phyloP scores from a whole-genome alignment of 2,888 invertebrate species.

The Oscheius onirici region DNA sequence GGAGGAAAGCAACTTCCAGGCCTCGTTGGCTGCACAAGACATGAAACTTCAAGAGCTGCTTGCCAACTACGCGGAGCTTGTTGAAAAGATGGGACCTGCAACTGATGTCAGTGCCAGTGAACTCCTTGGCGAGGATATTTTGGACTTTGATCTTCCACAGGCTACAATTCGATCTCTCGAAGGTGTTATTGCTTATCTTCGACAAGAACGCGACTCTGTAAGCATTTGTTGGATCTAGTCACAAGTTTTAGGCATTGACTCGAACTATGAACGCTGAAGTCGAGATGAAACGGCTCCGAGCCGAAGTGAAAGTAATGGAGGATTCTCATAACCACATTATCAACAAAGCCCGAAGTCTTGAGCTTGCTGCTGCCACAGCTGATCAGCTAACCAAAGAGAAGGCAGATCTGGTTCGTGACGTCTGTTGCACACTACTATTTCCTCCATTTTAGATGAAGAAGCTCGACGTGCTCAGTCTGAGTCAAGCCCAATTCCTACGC shows the following conservation, averaged over 20 bases:
- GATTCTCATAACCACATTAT: slow-evolving; percentile 36
- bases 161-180: slow-evolving; percentile 34
- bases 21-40: slow-evolving; percentile 37
- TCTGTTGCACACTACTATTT: neutral
- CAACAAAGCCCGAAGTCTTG: slow-evolving; percentile 37
- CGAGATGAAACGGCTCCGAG: slow-evolving; percentile 44
- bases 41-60: slow-evolving; percentile 34
- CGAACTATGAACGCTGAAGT: slow-evolving; percentile 54
- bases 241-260: slow-evolving; percentile 33
- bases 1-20: slow-evolving; percentile 15
- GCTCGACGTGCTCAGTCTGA: slow-evolving; percentile 34
- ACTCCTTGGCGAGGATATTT: neutral
- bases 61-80: slow-evolving; percentile 38
- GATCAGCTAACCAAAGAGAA: slow-evolving; percentile 37
- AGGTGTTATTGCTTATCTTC: slow-evolving; percentile 37
- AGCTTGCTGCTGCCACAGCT: slow-evolving; percentile 36
- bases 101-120: slow-evolving; percentile 7
- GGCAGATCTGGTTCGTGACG: slow-evolving; percentile 35
- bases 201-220: slow-evolving; percentile 43
- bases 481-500: slow-evolving; percentile 37
- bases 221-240: neutral
- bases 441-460: slow-evolving; percentile 35
- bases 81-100: slow-evolving; percentile 5
- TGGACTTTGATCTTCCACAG: slow-evolving; percentile 20
- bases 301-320: slow-evolving; percentile 45